Evolutionary conservation across 1,140 invertebrate species (phyloP), one percentile per base, ranked within the genome.

Genomic region (Drepana arcuata): DNA sequence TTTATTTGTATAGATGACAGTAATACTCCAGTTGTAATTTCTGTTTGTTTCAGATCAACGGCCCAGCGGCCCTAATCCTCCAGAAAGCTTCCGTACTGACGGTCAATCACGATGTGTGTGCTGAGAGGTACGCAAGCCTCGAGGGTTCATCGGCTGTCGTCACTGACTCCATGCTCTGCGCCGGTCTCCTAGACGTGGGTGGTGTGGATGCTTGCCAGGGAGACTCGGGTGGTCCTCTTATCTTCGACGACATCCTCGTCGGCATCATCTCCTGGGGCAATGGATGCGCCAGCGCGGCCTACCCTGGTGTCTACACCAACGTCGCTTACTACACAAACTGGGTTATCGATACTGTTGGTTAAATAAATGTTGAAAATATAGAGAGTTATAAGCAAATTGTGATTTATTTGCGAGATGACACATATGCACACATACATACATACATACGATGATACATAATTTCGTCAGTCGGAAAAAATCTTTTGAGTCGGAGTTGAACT

Each of bases 161-260:
- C 1, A 58, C 51, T 5, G 30, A 48, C n/a, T 58, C 57, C 31
- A 63, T 66, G 62, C 62, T 62, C 26, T 66, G 58, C 21, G 48
- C 56, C 29, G 58, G 62, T 30, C 11, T 64, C 11, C 45, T 58
- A 0, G 47, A 53, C 16, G 38, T 55, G 0, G 57, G 54, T n/a
- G 49, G 60, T 9, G 24, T 16, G 6, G 60, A 87, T 52, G 89
- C 90, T 6, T 92, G 90, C 24, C 24, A n/a, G 4, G 2, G 89
- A 0, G 90, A 92, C 48, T 89, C 87, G 26, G 90, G 90, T 4
- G 89, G 89, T 2, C 90, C 90, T 1, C 66, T 91, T 24, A 65
- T 55, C 40, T 55, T 39, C 18, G 38, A 41, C 1, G 29, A 39
- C 1, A 43, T 62, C n/a, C 51, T 86, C 2, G 46, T 81, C 6